A percentile compares a stretch with the other conserved stretches of the same genome.
Evolutionary conservation across 1,140 invertebrate genomes (phyloP).

Genomic region (Drosophila repleta): DNA sequence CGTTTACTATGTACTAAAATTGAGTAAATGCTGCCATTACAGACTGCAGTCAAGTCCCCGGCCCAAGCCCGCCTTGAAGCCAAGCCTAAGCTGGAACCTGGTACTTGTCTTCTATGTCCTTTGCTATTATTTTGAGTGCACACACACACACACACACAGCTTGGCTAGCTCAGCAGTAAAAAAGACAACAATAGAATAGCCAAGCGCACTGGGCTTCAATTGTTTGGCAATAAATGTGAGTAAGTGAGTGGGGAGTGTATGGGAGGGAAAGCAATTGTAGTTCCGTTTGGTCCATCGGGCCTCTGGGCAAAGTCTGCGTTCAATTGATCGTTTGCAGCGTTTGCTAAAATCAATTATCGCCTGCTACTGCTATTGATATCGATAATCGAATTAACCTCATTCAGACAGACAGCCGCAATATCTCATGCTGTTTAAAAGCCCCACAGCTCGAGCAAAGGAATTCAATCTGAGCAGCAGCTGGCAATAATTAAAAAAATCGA

Average conservation of each 20-base stretch:
- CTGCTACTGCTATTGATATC: slow-evolving; percentile 37
- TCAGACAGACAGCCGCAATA: slow-evolving; percentile 4
- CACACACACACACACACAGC: slow-evolving; percentile 32
- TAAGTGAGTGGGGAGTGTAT: slow-evolving; percentile 7
- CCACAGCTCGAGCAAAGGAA: not conserved
- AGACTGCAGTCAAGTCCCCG: slow-evolving; percentile 53
- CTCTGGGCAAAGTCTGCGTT: slow-evolving; percentile 26
- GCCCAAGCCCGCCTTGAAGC: not conserved
- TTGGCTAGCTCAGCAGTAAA: slow-evolving; percentile 58
- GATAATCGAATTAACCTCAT: slow-evolving; percentile 64
- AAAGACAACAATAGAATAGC: slow-evolving; percentile 53
- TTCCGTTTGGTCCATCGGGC: slow-evolving; percentile 7
- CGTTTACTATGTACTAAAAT: slow-evolving; percentile 80
- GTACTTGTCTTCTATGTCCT: slow-evolving; percentile 56
- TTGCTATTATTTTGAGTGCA: slow-evolving; percentile 75
- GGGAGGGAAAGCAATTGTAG: not conserved
- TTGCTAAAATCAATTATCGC: slow-evolving; percentile 69
- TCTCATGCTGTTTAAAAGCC: not conserved
- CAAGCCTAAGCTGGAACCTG: slow-evolving; percentile 10
- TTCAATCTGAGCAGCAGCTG: slow-evolving; percentile 12
- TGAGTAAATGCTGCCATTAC: slow-evolving; percentile 80
- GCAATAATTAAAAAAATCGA: not conserved
- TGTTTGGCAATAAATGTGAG: slow-evolving; percentile 52
- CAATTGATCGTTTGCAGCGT: slow-evolving; percentile 65
- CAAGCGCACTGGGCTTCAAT: slow-evolving; percentile 49